These are phyloP conservation scores for Isoperla grammatica DNA, from an alignment of 2,888 invertebrate species.

Conservation along the genomic window DNA sequence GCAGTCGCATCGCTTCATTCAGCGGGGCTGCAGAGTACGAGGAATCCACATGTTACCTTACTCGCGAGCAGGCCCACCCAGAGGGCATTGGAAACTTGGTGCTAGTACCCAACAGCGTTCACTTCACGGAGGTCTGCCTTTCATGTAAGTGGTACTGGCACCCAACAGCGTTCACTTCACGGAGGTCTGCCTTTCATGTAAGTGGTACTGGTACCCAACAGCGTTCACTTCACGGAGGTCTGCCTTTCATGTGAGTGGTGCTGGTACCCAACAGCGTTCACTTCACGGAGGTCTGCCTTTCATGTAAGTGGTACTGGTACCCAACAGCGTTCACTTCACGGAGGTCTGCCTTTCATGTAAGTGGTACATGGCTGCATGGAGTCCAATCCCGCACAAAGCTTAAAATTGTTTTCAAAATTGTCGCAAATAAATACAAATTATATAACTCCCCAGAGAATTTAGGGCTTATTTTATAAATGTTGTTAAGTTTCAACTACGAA, in stretches of 20 bases:
- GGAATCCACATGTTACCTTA: constrained; percentile 81
- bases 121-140: constrained; percentile 84
- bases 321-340: constrained; percentile 84
- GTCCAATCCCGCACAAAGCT: too few relatives aligned
- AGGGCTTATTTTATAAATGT: too few relatives aligned
- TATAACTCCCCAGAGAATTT: too few relatives aligned
- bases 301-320: constrained; percentile 85
- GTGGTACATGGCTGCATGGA: too few relatives aligned
- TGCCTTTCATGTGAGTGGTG: constrained; percentile 86
- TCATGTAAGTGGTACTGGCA: constrained; percentile 83
- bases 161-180: constrained; percentile 87
- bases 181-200: constrained; percentile 83
- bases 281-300: constrained; percentile 83
- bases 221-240: constrained; percentile 85
- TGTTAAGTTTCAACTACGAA: too few relatives aligned
- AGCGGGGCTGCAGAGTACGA: constrained; percentile 79
- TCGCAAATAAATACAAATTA: too few relatives aligned
- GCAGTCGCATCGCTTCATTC: constrained; percentile 75
- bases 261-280: constrained; percentile 84
- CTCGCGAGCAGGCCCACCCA: constrained; percentile 77
- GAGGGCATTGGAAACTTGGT: constrained; percentile 87
- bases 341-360: constrained; percentile 86
- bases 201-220: constrained; percentile 82
- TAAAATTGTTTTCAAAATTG: too few relatives aligned
- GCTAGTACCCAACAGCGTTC: constrained; percentile 82